Evolutionary conservation across 2,888 invertebrate species (phyloP).

Genomic region (Mythimna lalbum): DNA sequence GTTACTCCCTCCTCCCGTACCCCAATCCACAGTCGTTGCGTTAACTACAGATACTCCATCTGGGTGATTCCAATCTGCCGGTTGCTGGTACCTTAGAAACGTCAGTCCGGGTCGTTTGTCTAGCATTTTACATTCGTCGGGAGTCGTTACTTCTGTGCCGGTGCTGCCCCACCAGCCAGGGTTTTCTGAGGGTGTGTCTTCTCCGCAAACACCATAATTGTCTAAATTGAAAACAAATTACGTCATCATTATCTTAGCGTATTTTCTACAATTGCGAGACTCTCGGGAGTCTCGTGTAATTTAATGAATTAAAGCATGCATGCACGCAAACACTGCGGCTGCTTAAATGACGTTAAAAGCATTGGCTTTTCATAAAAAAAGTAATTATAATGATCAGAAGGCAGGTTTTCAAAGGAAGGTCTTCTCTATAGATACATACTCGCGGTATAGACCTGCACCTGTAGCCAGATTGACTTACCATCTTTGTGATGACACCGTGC

Average conservation of each 20-base stretch:
- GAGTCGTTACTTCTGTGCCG: constrained; percentile 93
- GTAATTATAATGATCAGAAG: no score
- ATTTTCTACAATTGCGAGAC: neutral
- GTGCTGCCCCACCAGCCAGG: constrained; percentile 98
- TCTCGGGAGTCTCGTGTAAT: neutral
- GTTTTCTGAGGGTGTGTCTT: constrained; percentile 95
- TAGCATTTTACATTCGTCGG: constrained; percentile 94
- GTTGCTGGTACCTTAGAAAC: constrained; percentile 96
- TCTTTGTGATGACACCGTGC: constrained; percentile 97
- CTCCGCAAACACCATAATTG: constrained; percentile 96
- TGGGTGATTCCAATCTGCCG: constrained; percentile 96
- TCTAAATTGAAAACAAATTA: constrained; percentile 81
- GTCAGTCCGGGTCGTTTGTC: constrained; percentile 97
- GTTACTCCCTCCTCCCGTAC: constrained; percentile 93
- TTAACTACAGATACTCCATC: constrained; percentile 97
- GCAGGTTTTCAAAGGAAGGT: neutral
- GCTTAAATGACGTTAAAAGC: no score
- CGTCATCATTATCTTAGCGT: no score
- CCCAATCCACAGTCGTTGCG: constrained; percentile 95
- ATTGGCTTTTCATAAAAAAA: no score
- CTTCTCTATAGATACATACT: neutral
- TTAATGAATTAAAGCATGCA: neutral
- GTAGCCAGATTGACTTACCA: constrained; percentile 83
- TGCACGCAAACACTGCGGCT: no score
- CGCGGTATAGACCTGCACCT: neutral